phyloP scores from a whole-genome alignment of 2,888 invertebrate genomes.

The Eutolmus rufibarbis region DNA sequence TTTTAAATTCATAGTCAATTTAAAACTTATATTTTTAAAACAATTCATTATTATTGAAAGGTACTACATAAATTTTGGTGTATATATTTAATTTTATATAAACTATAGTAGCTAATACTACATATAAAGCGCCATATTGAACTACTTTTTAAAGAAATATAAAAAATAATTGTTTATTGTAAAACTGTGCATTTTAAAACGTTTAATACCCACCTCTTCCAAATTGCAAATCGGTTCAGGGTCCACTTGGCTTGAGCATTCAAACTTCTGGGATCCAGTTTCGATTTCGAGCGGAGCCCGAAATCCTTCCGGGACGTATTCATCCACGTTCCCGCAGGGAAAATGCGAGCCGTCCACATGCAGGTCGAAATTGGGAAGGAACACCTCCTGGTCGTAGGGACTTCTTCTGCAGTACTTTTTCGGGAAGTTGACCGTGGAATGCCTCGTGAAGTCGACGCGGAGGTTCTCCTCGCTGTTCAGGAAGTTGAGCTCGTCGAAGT shows the following conservation, averaged over 20 bases:
- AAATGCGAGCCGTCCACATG: background rate
- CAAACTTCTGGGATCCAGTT: background rate
- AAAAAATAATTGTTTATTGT: no score
- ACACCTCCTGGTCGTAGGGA: background rate
- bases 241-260: background rate
- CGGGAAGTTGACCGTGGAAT: background rate
- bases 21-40: no score
- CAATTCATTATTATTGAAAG: no score
- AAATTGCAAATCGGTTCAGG: background rate
- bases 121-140: no score
- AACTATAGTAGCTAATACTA: no score
- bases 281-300: background rate
- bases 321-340: background rate
- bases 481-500: background rate
- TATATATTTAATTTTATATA: no score
- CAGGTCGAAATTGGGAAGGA: background rate
- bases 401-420: background rate
- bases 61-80: no score
- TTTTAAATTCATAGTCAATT: no score
- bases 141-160: no score
- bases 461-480: background rate
- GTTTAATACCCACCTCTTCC: background rate
- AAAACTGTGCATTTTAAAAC: background rate
- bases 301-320: background rate
- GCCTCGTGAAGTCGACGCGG: background rate